These are phyloP conservation scores for Ctenopoma multispine DNA, from an alignment of 2,797 vertebrate species.

Conservation along the genomic window DNA sequence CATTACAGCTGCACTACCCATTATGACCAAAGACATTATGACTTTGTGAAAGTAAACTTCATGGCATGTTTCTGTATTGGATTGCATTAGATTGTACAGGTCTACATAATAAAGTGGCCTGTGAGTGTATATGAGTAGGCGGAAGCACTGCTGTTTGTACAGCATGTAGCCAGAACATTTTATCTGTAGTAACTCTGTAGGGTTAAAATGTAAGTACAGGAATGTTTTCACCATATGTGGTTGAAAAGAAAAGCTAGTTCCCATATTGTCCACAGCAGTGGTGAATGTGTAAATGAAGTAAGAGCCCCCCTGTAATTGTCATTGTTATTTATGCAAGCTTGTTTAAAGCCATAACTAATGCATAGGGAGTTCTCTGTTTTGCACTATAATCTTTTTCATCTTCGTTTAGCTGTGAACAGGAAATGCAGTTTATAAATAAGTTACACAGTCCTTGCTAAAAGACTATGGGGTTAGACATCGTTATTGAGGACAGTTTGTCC, in stretches of 20 bases:
- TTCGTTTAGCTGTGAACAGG: conserved; percentile 71
- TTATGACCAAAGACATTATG: too few relatives aligned
- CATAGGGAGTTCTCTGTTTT: conserved; percentile 2
- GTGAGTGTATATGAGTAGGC: not conserved
- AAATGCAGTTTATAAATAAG: conserved; percentile 85
- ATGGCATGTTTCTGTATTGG: too few relatives aligned
- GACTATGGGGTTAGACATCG: conserved; percentile 31
- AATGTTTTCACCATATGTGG: conserved; percentile 36
- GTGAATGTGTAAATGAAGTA: conserved; percentile 24
- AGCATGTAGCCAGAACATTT: conserved; percentile 27
- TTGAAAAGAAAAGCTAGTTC: conserved; percentile 43
- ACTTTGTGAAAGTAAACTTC: too few relatives aligned
- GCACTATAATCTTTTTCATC: conserved; percentile 58
- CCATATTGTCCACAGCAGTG: conserved; percentile 10
- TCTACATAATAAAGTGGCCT: too few relatives aligned
- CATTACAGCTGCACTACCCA: too few relatives aligned
- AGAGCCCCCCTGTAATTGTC: conserved; percentile 11
- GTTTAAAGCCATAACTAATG: conserved; percentile 16
- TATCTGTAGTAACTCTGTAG: conserved; percentile 1
- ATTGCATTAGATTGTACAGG: too few relatives aligned
- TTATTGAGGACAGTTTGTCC: conserved; percentile 32
- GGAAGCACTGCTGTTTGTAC: conserved; percentile 40
- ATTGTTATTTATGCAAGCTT: conserved; percentile 28
- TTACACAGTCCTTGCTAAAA: conserved; percentile 60
- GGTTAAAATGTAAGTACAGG: conserved; percentile 34